phyloP scores from a whole-genome alignment of 1,140 invertebrate species.

The Neocloeon triangulifer region DNA sequence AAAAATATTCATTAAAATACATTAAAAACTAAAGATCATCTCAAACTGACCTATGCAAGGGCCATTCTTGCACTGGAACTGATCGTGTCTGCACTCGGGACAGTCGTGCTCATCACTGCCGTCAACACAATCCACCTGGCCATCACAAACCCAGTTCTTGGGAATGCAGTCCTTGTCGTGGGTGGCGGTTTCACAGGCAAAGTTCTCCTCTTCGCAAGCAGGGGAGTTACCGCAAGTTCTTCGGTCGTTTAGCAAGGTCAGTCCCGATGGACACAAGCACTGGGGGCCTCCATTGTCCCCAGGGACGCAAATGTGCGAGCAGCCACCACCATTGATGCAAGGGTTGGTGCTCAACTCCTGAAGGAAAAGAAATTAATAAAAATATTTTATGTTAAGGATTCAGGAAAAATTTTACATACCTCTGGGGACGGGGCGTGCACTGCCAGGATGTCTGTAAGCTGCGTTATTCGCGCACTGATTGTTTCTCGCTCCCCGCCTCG shows the following conservation, averaged over 20 bases:
- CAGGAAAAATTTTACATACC: neutral
- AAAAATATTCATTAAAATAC: conserved; percentile 9
- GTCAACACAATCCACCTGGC: conserved; percentile 60
- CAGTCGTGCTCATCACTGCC: conserved; percentile 59
- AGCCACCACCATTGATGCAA: conserved; percentile 22
- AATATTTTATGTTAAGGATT: neutral
- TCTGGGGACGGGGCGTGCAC: conserved; percentile 14
- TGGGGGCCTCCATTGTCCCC: conserved; percentile 11
- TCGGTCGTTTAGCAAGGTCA: conserved; percentile 42
- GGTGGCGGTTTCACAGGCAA: conserved; percentile 36
- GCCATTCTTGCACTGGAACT: conserved; percentile 49
- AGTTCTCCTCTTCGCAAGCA: conserved; percentile 51
- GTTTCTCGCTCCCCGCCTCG: conserved; percentile 22
- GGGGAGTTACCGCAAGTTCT: conserved; percentile 43
- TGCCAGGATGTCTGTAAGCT: conserved; percentile 34
- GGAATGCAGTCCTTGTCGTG: conserved; percentile 54
- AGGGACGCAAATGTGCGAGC: conserved; percentile 46
- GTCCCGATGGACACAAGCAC: conserved; percentile 56
- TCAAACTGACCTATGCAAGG: conserved; percentile 37
- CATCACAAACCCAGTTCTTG: conserved; percentile 60
- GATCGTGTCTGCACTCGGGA: conserved; percentile 25
- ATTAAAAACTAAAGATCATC: neutral
- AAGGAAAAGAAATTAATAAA: conserved; percentile 9
- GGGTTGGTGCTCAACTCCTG: conserved; percentile 16
- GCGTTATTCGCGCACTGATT: conserved; percentile 23